These are phyloP conservation scores for Lacerta viridis DNA, from an alignment of 2,797 vertebrate species.

Conservation along the genomic window DNA sequence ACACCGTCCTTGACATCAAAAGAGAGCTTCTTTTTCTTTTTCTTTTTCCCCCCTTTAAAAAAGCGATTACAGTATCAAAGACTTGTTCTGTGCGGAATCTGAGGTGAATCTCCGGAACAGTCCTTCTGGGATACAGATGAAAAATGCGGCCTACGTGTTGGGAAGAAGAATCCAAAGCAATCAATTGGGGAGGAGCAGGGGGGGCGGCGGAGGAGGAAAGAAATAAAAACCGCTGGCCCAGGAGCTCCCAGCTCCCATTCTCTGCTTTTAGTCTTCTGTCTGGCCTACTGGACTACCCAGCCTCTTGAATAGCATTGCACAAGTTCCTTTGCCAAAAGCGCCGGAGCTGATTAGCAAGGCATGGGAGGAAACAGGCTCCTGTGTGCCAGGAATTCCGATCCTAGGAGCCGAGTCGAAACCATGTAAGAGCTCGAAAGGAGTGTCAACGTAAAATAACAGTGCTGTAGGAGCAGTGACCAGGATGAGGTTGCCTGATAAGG, in stretches of 20 bases:
- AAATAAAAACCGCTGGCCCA: conserved; percentile 68
- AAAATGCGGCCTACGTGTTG: conserved; percentile 69
- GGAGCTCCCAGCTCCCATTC: conserved; percentile 68
- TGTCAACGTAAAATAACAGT: conserved; percentile 60
- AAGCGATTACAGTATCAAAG: conserved; percentile 81
- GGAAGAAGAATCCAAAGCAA: conserved; percentile 70
- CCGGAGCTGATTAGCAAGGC: conserved; percentile 72
- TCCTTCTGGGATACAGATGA: conserved; percentile 77
- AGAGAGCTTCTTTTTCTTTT: conserved; percentile 51
- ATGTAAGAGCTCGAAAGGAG: conserved; percentile 40
- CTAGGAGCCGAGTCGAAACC: conserved; percentile 71
- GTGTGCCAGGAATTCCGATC: conserved; percentile 76
- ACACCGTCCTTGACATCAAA: conserved; percentile 78
- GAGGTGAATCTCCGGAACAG: conserved; percentile 79
- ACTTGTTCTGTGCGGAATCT: conserved; percentile 77
- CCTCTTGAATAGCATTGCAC: no score
- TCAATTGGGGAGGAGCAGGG: conserved; percentile 52
- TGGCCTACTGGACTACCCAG: conserved; percentile 53
- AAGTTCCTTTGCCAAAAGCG: conserved; percentile 61
- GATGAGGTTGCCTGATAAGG: conserved; percentile 43
- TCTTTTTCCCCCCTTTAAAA: conserved; percentile 48
- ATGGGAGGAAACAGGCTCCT: conserved; percentile 74
- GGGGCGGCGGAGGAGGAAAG: conserved; percentile 56
- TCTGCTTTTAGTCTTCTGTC: conserved; percentile 70
- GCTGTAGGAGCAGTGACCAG: conserved; percentile 44